Percentiles rank a stretch among this genome's conserved stretches.
Conservation (phyloP, 37 sponge, comb jelly and placozoan species). For the Amphimedon queenslandica region DNA sequence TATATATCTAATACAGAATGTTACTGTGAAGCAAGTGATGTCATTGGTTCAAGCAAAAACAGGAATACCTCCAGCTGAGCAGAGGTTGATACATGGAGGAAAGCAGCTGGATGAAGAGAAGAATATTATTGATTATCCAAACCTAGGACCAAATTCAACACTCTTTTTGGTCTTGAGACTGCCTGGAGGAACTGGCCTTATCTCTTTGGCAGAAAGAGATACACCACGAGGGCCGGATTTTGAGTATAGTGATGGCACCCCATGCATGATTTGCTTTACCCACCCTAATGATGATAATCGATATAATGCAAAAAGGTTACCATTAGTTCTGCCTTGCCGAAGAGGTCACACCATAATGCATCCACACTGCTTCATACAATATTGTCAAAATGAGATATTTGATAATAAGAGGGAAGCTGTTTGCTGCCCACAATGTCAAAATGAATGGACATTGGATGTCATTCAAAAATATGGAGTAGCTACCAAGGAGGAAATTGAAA, state of each 20-base stretch:
- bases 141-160: slow-evolving; percentile 14
- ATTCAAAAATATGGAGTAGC: slow-evolving; percentile 26
- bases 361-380: slow-evolving; percentile 23
- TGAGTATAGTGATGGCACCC: not conserved
- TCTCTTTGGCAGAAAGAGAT: not conserved
- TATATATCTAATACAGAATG: no score
- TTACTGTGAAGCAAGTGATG: slow-evolving; percentile 25
- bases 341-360: not conserved
- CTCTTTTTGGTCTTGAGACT: slow-evolving; percentile 49
- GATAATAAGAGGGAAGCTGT: slow-evolving; percentile 16
- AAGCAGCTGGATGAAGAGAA: slow-evolving; percentile 37
- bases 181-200: slow-evolving; percentile 36
- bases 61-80: slow-evolving; percentile 26
- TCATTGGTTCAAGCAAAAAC: slow-evolving; percentile 10
- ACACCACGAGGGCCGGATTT: not conserved
- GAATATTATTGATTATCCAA: slow-evolving; percentile 19
- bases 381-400: slow-evolving; percentile 9
- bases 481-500: slow-evolving; percentile 10
- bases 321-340: slow-evolving; percentile 18
- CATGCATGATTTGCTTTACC: slow-evolving; percentile 28
- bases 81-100: slow-evolving; percentile 44
- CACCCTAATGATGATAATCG: no score
- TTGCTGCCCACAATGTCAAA: slow-evolving; percentile 13
- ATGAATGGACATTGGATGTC: slow-evolving; percentile 28
- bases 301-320: no score